These are phyloP conservation scores for Ciconia maguari DNA, from an alignment of 2,113 vertebrate species.

Conservation along the genomic window DNA sequence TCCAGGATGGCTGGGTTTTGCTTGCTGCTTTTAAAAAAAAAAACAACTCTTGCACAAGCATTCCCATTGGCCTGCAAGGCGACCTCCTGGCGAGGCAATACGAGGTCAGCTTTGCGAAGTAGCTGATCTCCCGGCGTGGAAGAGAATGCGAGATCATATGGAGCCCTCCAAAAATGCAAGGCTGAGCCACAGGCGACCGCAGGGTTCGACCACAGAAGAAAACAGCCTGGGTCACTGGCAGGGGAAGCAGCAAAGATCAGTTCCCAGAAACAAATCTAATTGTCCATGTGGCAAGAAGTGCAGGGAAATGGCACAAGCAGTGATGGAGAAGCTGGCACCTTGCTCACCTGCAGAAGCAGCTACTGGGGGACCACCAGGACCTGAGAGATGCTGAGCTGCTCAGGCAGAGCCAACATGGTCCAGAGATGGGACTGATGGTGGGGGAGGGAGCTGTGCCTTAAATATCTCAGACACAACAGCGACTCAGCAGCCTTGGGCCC, in stretches of 20 bases:
- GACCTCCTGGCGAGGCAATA: background rate
- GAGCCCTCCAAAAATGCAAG: constrained; percentile 1
- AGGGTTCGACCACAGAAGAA: constrained; percentile 8
- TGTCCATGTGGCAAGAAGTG: background rate
- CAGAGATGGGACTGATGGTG: background rate
- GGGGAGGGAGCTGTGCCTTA: background rate
- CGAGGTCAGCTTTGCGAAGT: background rate
- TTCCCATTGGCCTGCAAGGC: background rate
- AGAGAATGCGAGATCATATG: background rate
- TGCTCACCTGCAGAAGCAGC: background rate
- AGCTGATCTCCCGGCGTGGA: background rate
- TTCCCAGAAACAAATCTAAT: background rate
- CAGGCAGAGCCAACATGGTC: accelerated
- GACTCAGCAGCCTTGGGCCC: background rate
- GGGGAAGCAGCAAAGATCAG: background rate
- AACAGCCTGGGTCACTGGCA: background rate
- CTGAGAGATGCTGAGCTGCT: background rate
- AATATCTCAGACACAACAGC: constrained; percentile 53
- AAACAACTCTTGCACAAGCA: background rate
- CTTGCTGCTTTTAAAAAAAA: background rate
- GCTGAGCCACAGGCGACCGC: background rate
- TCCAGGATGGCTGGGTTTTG: background rate
- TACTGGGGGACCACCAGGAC: background rate
- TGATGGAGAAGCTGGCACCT: background rate
- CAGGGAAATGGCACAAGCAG: background rate